These are phyloP conservation scores for Lasioglossum vierecki DNA, from an alignment of 2,888 invertebrate species.

Conservation along the genomic window DNA sequence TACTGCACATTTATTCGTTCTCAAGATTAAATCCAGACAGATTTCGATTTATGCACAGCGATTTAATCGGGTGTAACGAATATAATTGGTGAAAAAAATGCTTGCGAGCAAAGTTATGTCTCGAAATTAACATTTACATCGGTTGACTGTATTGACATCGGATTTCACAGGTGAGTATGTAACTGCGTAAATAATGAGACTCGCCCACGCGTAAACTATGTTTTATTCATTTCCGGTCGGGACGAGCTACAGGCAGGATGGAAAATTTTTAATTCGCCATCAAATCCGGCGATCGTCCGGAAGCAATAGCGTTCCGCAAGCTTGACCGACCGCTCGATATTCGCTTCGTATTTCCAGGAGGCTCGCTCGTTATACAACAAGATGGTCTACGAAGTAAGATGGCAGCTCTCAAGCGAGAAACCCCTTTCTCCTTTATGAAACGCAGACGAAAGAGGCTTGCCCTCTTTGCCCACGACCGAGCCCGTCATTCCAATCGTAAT, in stretches of 20 bases:
- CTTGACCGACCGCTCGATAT: constrained; percentile 23
- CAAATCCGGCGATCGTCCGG: constrained; percentile 70
- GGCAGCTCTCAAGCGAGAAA: neutral
- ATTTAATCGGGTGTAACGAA: constrained; percentile 37
- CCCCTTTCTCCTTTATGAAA: neutral
- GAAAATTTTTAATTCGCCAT: constrained; percentile 79
- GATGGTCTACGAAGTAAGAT: constrained; percentile 2
- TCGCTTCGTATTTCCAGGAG: constrained; percentile 17
- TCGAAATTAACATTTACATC: constrained; percentile 58
- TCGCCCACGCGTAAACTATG: constrained; percentile 72
- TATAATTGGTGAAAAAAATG: constrained; percentile 27
- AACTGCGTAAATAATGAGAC: constrained; percentile 71
- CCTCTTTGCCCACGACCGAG: constrained; percentile 10
- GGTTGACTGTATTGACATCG: constrained; percentile 63
- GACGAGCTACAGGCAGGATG: constrained; percentile 54
- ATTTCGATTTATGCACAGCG: constrained; percentile 31
- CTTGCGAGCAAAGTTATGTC: constrained; percentile 30
- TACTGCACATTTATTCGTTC: constrained; percentile 12
- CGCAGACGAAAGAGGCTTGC: neutral
- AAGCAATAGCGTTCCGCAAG: constrained; percentile 61
- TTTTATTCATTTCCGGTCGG: constrained; percentile 76
- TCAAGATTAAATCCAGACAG: neutral
- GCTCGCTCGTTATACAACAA: constrained; percentile 26
- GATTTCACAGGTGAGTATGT: constrained; percentile 63
- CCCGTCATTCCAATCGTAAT: constrained; percentile 34